Percentiles rank a stretch among this genome's conserved stretches.
These are phyloP conservation scores for Psylliodes chrysocephalus DNA, from an alignment of 2,888 invertebrate genomes.

Conservation along the genomic window DNA sequence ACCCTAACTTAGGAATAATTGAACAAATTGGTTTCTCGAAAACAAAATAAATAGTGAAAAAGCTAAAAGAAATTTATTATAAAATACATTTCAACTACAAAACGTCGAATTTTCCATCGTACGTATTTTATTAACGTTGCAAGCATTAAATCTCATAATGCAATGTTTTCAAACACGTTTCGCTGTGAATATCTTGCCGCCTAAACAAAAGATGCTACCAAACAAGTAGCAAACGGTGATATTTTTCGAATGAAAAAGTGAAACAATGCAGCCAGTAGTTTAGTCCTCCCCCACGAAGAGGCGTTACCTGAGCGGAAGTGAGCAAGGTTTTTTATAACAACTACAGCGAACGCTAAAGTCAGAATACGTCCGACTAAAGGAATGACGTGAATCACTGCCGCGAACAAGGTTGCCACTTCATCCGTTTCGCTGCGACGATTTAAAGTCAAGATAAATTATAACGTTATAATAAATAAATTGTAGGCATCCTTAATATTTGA, in stretches of 20 bases:
- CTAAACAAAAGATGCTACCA: constrained; percentile 17
- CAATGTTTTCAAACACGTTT: not conserved
- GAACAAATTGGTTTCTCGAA: too few species aligned
- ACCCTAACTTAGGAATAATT: too few species aligned
- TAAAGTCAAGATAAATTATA: too few species aligned
- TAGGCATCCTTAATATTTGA: too few species aligned
- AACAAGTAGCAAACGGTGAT: constrained; percentile 12
- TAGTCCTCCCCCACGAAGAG: constrained; percentile 54
- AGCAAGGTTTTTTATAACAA: constrained; percentile 60
- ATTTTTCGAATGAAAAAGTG: constrained; percentile 27
- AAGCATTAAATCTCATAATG: too few species aligned
- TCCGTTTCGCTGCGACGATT: too few species aligned
- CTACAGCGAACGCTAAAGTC: constrained; percentile 56
- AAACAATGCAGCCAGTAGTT: constrained; percentile 46
- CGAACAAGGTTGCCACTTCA: constrained; percentile 8
- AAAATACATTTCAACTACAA: too few species aligned
- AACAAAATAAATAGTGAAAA: too few species aligned
- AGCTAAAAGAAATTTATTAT: too few species aligned
- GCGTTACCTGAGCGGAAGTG: constrained; percentile 56
- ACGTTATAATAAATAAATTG: too few species aligned
- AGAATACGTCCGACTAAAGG: constrained; percentile 49
- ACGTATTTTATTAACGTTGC: too few species aligned
- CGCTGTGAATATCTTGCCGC: not conserved
- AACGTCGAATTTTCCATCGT: too few species aligned
- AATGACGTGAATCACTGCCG: constrained; percentile 36